A percentile compares a stretch with the other conserved stretches of the same genome.
Evolutionary conservation across 2,888 invertebrate genomes (phyloP).

Genomic region (Tenodera sinensis): DNA sequence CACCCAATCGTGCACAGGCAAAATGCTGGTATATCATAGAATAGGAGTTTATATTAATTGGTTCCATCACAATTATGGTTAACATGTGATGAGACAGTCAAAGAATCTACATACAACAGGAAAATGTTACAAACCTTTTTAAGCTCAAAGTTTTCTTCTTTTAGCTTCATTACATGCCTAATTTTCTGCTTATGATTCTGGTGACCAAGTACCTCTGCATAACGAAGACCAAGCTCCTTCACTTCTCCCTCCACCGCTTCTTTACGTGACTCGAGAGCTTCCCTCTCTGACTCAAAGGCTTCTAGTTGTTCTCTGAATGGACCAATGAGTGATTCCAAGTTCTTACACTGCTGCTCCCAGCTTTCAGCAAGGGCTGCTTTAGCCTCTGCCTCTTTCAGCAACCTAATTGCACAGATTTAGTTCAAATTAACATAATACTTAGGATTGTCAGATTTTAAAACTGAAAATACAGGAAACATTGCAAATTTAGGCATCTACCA

Average conservation of each 20-base stretch:
- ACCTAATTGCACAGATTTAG: background rate
- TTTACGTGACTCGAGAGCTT: constrained; percentile 43
- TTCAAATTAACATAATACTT: background rate
- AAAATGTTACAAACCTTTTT: constrained; percentile 40
- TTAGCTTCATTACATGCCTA: constrained; percentile 51
- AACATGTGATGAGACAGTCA: too few species aligned
- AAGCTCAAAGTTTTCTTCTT: constrained; percentile 47
- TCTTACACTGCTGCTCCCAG: constrained; percentile 38
- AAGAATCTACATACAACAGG: background rate
- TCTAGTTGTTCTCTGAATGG: constrained; percentile 49
- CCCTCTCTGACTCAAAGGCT: constrained; percentile 48
- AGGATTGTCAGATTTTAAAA: background rate
- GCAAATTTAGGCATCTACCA: too few species aligned
- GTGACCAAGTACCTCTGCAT: constrained; percentile 59
- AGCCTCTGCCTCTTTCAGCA: background rate
- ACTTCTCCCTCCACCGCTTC: constrained; percentile 48
- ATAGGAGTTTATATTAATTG: too few species aligned
- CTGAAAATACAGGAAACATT: background rate
- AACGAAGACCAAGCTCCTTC: constrained; percentile 52
- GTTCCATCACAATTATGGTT: too few species aligned
- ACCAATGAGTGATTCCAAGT: constrained; percentile 41
- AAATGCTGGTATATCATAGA: too few species aligned
- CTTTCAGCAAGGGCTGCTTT: background rate
- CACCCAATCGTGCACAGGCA: too few species aligned
- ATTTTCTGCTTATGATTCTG: constrained; percentile 64